A percentile compares a stretch with the other conserved stretches of the same genome.
These are phyloP conservation scores for Corythoichthys intestinalis DNA, from an alignment of 2,113 vertebrate species.

Conservation along the genomic window DNA sequence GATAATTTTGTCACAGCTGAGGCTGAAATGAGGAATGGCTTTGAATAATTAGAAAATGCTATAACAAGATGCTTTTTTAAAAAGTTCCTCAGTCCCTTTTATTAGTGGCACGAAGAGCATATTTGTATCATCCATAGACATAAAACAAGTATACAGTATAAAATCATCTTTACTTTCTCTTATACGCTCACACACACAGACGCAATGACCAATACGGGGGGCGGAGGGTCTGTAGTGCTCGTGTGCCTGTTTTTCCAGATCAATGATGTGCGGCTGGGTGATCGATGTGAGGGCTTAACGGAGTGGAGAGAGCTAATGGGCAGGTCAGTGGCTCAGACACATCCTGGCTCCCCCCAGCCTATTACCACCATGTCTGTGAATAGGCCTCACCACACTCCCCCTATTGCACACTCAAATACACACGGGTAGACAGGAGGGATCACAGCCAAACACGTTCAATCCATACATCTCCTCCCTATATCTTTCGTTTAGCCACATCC, in stretches of 20 bases:
- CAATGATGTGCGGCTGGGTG: constrained; percentile 76
- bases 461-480: constrained; percentile 25
- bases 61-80: constrained; percentile 32
- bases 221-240: constrained; percentile 63
- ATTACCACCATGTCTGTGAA: constrained; percentile 74
- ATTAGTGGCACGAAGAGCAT: constrained; percentile 29
- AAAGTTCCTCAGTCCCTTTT: constrained; percentile 33
- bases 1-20: constrained; percentile 67
- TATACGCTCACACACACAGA: constrained; percentile 8
- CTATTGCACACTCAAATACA: constrained; percentile 47
- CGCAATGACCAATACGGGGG: constrained; percentile 23
- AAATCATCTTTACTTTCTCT: constrained; percentile 4
- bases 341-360: constrained; percentile 64
- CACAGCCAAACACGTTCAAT: constrained; percentile 30
- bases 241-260: constrained; percentile 82
- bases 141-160: constrained; percentile 17
- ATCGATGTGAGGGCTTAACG: constrained; percentile 76
- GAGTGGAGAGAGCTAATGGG: constrained; percentile 66
- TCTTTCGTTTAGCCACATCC: constrained; percentile 19
- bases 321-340: constrained; percentile 59
- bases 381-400: constrained; percentile 62
- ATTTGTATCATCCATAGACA: constrained; percentile 34
- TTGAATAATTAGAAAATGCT: constrained; percentile 66
- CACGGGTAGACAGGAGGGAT: constrained; percentile 26
- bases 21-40: constrained; percentile 69